Conservation (phyloP, 2,113 vertebrate genomes). For the Poicephalus meyeri region DNA sequence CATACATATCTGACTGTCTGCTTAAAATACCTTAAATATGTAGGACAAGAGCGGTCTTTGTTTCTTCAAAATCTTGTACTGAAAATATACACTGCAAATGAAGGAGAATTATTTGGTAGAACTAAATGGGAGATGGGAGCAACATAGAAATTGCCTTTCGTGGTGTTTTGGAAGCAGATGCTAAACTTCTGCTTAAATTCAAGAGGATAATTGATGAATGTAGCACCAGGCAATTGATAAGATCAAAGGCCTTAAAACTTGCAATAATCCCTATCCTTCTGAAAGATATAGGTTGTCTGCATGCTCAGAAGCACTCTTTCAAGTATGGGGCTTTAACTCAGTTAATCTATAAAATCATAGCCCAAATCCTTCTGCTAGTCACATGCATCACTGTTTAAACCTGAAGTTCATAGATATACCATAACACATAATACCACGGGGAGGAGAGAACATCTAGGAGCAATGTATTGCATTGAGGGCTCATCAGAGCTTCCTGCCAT, state of each 20-base stretch:
- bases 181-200: background rate
- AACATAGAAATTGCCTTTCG: background rate
- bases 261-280: background rate
- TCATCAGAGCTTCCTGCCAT: background rate
- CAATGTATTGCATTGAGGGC: background rate
- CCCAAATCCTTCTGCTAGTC: background rate
- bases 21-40: background rate
- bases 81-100: background rate
- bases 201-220: background rate
- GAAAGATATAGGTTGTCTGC: background rate
- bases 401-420: background rate
- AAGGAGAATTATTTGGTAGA: background rate
- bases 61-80: background rate
- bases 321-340: background rate
- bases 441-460: background rate
- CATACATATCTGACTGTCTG: background rate
- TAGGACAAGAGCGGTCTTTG: background rate
- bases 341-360: background rate
- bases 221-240: background rate
- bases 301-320: background rate
- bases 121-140: background rate
- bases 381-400: background rate
- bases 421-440: rapidly evolving
- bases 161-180: background rate
- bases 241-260: background rate